Conservation (phyloP, 2,113 vertebrate genomes). For the Charadrius vociferus region DNA sequence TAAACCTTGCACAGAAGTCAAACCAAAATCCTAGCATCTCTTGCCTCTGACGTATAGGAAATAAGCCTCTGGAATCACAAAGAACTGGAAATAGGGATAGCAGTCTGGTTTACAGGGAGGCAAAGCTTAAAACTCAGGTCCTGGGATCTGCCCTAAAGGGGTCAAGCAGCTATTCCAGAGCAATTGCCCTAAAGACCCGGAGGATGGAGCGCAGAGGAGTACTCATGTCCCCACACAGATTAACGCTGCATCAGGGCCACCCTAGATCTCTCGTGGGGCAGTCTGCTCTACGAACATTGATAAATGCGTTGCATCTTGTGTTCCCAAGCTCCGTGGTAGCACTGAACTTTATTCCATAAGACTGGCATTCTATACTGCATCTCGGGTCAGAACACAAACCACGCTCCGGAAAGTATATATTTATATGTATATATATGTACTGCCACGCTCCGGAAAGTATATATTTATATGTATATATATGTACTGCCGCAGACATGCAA, state of each 20-base stretch:
- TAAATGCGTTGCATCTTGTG: neutral
- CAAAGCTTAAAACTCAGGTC: neutral
- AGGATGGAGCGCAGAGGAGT: neutral
- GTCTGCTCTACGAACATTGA: neutral
- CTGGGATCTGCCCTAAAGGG: neutral
- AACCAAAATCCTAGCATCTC: neutral
- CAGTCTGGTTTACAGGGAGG: neutral
- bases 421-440: neutral
- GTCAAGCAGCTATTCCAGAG: neutral
- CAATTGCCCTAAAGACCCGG: neutral
- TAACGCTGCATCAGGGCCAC: neutral
- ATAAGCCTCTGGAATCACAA: neutral
- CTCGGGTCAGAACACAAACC: neutral
- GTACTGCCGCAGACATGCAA: neutral
- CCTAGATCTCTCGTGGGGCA: rapidly evolving
- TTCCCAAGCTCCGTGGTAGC: neutral
- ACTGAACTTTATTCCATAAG: neutral
- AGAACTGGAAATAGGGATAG: neutral
- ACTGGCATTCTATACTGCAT: neutral
- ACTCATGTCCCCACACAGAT: neutral
- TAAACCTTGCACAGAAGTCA: neutral
- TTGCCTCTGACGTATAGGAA: neutral
- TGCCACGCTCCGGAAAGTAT: neutral
- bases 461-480: neutral
- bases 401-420: neutral